Conservation (phyloP, 2,113 vertebrate species). For the Sander lucioperca region DNA sequence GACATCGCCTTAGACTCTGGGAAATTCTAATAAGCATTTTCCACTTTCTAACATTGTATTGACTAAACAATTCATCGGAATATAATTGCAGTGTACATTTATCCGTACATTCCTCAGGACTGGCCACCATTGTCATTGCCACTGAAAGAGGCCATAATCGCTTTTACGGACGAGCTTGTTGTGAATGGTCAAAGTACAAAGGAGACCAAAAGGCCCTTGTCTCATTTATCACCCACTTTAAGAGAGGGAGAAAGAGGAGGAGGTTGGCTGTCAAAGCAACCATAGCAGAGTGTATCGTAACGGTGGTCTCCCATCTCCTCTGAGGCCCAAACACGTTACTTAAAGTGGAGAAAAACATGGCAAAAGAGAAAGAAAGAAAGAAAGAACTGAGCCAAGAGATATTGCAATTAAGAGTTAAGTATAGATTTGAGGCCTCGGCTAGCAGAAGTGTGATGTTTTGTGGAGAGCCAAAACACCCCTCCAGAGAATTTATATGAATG, state of each 20-base stretch:
- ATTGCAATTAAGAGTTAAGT: slow-evolving; percentile 49
- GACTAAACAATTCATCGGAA: background rate
- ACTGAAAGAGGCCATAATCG: slow-evolving; percentile 65
- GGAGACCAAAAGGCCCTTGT: slow-evolving; percentile 79
- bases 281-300: slow-evolving; percentile 55
- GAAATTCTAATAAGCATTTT: background rate
- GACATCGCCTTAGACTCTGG: background rate
- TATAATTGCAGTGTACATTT: slow-evolving; percentile 15
- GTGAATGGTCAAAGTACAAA: slow-evolving; percentile 80
- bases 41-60: background rate
- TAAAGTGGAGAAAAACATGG: slow-evolving; percentile 45
- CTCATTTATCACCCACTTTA: slow-evolving; percentile 84
- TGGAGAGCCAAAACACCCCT: slow-evolving; percentile 63
- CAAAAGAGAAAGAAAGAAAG: slow-evolving; percentile 39
- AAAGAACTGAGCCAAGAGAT: slow-evolving; percentile 44
- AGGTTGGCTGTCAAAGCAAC: slow-evolving; percentile 69
- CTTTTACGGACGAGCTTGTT: slow-evolving; percentile 81
- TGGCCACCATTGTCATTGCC: slow-evolving; percentile 73
- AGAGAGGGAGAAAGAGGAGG: slow-evolving; percentile 60
- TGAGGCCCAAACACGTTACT: slow-evolving; percentile 54
- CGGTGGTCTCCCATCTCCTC: slow-evolving; percentile 66
- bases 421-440: background rate
- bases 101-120: slow-evolving; percentile 55
- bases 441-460: slow-evolving; percentile 46
- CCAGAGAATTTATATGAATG: slow-evolving; percentile 75